phyloP scores from a whole-genome alignment of 2,113 vertebrate genomes.

The Forbesichthys agassizii region DNA sequence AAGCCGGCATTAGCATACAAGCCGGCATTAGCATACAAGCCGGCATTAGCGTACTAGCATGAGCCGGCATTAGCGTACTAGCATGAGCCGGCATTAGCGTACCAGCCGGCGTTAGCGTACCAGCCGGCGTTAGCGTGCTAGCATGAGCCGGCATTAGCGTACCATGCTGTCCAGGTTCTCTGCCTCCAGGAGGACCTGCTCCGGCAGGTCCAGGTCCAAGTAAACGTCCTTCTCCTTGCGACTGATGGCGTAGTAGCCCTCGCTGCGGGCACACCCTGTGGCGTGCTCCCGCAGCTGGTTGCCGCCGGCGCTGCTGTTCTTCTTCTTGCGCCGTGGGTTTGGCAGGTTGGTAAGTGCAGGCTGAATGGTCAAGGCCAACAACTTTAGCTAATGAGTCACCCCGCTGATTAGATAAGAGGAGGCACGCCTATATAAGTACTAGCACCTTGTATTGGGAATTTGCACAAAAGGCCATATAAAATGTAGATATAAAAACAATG shows the following conservation, averaged over 20 bases:
- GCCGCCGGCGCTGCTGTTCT: conserved; percentile 64
- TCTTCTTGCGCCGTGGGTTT: conserved; percentile 84
- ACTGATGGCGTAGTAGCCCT: conserved; percentile 93
- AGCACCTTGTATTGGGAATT: too few relatives aligned
- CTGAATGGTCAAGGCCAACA: conserved; percentile 75
- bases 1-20: too few relatives aligned
- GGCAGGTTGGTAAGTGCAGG: conserved; percentile 88
- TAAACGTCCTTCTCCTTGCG: conserved; percentile 93
- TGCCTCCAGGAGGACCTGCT: conserved; percentile 78
- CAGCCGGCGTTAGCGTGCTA: too few relatives aligned
- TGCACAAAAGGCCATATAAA: too few relatives aligned
- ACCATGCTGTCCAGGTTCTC: conserved; percentile 83
- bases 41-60: too few relatives aligned
- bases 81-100: not conserved
- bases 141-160: not conserved
- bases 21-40: too few relatives aligned
- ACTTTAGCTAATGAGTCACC: not conserved
- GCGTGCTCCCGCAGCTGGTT: conserved; percentile 83
- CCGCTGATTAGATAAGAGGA: too few relatives aligned
- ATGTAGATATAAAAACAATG: too few relatives aligned
- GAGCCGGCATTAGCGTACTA: too few relatives aligned
- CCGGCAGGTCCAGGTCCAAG: conserved; percentile 84
- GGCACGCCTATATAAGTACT: too few relatives aligned
- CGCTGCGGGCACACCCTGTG: conserved; percentile 88
- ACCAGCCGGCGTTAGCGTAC: conserved; percentile 57